phyloP scores from a whole-genome alignment of 2,888 invertebrate species.

The Chloroclysta siterata region DNA sequence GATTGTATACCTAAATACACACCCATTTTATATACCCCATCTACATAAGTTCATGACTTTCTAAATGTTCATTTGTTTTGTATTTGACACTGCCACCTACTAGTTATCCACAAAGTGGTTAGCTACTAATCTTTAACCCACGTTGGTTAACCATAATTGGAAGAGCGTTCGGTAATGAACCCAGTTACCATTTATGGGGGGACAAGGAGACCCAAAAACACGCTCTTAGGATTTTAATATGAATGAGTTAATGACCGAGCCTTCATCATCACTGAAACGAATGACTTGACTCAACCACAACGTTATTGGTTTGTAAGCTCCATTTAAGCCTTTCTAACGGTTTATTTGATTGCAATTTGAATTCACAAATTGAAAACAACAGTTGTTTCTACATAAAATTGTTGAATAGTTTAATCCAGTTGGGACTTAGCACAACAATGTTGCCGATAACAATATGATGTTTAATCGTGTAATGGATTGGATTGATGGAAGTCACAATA shows the following conservation, averaged over 20 bases:
- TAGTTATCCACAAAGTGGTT: slow-evolving; percentile 37
- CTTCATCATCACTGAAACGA: slow-evolving; percentile 29
- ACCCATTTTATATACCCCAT: too few species aligned
- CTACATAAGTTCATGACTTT: slow-evolving; percentile 1
- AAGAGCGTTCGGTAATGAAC: slow-evolving; percentile 64
- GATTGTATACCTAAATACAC: too few species aligned
- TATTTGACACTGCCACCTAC: slow-evolving; percentile 29
- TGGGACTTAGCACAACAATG: slow-evolving; percentile 55
- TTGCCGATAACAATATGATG: slow-evolving; percentile 64
- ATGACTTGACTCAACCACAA: slow-evolving; percentile 28
- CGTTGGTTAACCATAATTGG: slow-evolving; percentile 64
- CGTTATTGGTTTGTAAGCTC: slow-evolving; percentile 37
- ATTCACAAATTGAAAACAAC: slow-evolving; percentile 30
- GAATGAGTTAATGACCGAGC: slow-evolving; percentile 21
- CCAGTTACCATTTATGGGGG: slow-evolving; percentile 62
- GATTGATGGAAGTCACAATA: slow-evolving; percentile 69
- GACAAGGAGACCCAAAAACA: slow-evolving; percentile 51
- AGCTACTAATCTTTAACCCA: slow-evolving; percentile 61
- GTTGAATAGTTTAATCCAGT: slow-evolving; percentile 38
- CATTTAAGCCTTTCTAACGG: slow-evolving; percentile 35
- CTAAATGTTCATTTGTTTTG: slow-evolving; percentile 21
- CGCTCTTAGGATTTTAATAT: slow-evolving; percentile 35
- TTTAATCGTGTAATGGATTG: slow-evolving; percentile 79
- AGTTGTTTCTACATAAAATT: slow-evolving; percentile 12
- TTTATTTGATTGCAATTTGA: slow-evolving; percentile 42